Evolutionary conservation across 2,888 invertebrate species (phyloP), one percentile per base, ranked within the genome.

Genomic region (Polydrusus tereticollis): DNA sequence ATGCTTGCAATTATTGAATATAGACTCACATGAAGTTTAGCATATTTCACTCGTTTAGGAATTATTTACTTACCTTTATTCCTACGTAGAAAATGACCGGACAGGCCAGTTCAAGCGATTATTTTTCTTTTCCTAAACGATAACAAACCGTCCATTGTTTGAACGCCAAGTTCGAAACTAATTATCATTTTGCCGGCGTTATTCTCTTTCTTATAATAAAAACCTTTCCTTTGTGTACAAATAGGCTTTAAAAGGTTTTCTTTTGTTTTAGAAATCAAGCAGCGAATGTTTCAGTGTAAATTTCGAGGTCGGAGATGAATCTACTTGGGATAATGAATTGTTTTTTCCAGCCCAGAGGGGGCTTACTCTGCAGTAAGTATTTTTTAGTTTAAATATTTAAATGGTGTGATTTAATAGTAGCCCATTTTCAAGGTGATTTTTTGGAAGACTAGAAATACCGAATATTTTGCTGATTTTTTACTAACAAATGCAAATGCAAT

Each of bases 241-340:
- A 55, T 16, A 16, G 52, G 16, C 7, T 38, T 38, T 50, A 52
- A 64, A 65, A 52, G 23, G 12, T 68, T 74, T 78, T 71, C 76
- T 73, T 79, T 78, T 78, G 76, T 86, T 87, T 47, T 86, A 91
- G 91, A 90, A 91, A 81, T 90, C 91, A 64, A 92, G 91, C 83
- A 91, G 91, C 78, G 92, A 92, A 81, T 92, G 90, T 82, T 92
- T 92, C 85, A 91, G 91, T 78, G 91, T 92, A 74, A 89, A 89
- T 82, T 92, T 92, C 84, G 91, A 91, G 81, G 86, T 89, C n/a
- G 85, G 85, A 16, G 86, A 88, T 69, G 88, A 88, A 77, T 82
- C 84, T 36, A 88, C 81, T 71, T 85, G 82, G 82, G 85, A 83
- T 79, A 85, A 85, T 83, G 89, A 85, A 87, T 87, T 92, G 84